Evolutionary conservation across 2,888 invertebrate species (phyloP).

Genomic region (Drosophila gaucha): DNA sequence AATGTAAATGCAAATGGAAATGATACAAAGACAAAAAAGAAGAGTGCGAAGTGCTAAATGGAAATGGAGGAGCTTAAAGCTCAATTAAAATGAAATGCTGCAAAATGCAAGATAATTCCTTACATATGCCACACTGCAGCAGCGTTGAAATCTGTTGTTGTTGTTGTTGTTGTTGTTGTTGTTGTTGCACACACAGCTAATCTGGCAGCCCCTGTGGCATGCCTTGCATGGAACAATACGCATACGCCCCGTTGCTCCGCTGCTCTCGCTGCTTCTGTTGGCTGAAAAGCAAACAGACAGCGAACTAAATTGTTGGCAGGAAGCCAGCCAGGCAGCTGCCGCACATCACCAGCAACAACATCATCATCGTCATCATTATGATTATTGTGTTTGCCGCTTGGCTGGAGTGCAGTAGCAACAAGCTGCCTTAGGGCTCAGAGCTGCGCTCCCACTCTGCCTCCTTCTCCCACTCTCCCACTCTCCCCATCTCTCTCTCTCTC

Average conservation of each 20-base stretch:
- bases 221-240: slow-evolving; percentile 61
- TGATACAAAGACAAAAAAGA: neutral
- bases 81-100: slow-evolving; percentile 63
- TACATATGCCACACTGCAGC: slow-evolving; percentile 43
- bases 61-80: slow-evolving; percentile 49
- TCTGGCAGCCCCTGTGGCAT: slow-evolving; percentile 52
- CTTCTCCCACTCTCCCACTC: neutral
- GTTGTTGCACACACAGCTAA: slow-evolving; percentile 60
- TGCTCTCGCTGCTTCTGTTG: neutral
- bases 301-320: slow-evolving; percentile 72
- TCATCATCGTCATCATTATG: slow-evolving; percentile 6
- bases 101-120: slow-evolving; percentile 59
- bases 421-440: slow-evolving; percentile 46
- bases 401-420: slow-evolving; percentile 64
- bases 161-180: slow-evolving; percentile 29
- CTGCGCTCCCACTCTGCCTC: neutral
- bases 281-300: slow-evolving; percentile 55
- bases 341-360: slow-evolving; percentile 35
- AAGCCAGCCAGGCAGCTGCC: slow-evolving; percentile 60
- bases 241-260: slow-evolving; percentile 57
- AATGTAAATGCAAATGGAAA: slow-evolving; percentile 9
- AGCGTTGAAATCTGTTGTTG: slow-evolving; percentile 33
- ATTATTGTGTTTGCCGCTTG: slow-evolving; percentile 53
- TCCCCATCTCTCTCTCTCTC: neutral
- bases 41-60: slow-evolving; percentile 11